Evolutionary conservation across 2,797 vertebrate genomes (phyloP).

Genomic region (Chiloscyllium punctatum): DNA sequence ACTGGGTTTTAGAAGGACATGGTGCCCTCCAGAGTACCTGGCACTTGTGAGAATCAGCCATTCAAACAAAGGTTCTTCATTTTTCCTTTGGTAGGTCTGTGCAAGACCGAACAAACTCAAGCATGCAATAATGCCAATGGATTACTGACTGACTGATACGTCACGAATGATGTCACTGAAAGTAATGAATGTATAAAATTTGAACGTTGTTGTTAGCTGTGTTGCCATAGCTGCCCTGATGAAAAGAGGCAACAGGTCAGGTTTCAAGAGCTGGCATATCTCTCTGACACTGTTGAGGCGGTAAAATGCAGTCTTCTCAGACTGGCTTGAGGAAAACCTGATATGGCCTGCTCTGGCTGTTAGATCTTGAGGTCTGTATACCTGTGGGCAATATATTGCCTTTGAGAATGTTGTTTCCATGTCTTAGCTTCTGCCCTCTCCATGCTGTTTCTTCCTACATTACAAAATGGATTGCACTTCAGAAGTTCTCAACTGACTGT

Average conservation of each 20-base stretch:
- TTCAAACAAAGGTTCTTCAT: not conserved
- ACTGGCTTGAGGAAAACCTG: not conserved
- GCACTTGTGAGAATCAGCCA: not conserved
- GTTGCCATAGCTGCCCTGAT: not conserved
- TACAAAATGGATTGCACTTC: not conserved
- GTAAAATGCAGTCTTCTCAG: not conserved
- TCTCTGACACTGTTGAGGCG: not conserved
- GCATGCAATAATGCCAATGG: not conserved
- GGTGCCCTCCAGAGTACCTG: not conserved
- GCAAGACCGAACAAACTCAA: not conserved
- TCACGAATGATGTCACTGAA: not conserved
- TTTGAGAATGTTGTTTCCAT: not conserved
- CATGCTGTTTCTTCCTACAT: not conserved
- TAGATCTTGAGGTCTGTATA: not conserved
- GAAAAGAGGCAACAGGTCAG: not conserved
- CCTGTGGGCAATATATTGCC: not conserved
- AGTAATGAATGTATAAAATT: not conserved
- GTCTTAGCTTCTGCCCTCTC: not conserved
- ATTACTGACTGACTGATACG: not conserved
- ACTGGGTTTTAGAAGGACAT: not conserved
- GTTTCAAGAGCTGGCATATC: not conserved
- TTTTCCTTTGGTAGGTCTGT: not conserved
- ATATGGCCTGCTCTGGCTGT: not conserved
- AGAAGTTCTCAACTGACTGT: not conserved
- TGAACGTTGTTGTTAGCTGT: not conserved